Conservation (phyloP, 2,113 vertebrate species). For the Grantiella picta region DNA sequence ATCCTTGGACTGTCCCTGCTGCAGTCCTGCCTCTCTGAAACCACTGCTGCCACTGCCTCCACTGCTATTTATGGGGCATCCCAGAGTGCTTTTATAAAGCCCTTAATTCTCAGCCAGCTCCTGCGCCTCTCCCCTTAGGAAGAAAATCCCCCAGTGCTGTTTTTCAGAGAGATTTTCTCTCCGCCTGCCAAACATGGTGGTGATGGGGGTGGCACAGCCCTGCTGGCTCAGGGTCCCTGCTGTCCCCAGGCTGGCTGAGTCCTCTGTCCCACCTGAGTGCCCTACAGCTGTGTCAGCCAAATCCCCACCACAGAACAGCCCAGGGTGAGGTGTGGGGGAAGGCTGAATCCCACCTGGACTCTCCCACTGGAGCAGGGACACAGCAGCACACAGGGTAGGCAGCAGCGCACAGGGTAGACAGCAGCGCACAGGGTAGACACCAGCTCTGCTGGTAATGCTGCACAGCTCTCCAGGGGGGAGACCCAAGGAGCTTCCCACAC, state of each 20-base stretch:
- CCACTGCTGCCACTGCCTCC: neutral
- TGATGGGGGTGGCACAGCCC: neutral
- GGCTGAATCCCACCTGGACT: neutral
- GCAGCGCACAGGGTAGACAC: fast-evolving
- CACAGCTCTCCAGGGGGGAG: neutral
- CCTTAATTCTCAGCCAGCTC: neutral
- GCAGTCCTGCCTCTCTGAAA: neutral
- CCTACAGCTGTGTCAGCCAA: neutral
- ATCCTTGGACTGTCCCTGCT: neutral
- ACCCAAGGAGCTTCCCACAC: neutral
- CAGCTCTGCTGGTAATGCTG: neutral
- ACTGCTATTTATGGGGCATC: neutral
- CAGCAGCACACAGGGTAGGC: fast-evolving
- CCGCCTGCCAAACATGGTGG: neutral
- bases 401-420: no score
- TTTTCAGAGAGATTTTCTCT: neutral
- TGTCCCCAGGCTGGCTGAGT: neutral
- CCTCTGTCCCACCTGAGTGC: neutral
- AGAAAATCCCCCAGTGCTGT: neutral
- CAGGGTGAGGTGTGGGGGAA: fast-evolving
- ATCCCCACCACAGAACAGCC: neutral
- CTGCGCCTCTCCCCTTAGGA: neutral
- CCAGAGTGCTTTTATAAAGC: neutral
- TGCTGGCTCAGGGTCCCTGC: neutral
- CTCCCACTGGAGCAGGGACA: neutral